phyloP scores from a whole-genome alignment of 2,888 invertebrate genomes.

The Cephus rjabovi region DNA sequence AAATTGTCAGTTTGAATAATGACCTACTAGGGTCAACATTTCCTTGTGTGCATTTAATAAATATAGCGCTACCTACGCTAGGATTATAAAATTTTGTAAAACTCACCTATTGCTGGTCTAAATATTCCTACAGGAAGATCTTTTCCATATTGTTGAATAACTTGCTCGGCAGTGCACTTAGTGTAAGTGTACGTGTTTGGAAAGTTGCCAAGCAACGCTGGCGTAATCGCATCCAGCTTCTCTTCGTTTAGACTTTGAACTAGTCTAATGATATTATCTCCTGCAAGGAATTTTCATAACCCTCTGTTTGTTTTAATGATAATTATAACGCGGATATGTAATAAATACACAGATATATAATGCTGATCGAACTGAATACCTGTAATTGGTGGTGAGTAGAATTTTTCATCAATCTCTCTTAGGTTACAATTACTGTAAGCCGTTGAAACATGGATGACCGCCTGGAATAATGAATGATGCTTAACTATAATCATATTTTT shows the following conservation, averaged over 20 bases:
- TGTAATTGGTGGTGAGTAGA: slow-evolving; percentile 64
- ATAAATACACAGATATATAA: background rate
- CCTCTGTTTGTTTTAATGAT: background rate
- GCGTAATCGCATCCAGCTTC: slow-evolving; percentile 56
- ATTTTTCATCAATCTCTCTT: slow-evolving; percentile 61
- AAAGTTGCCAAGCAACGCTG: slow-evolving; percentile 64
- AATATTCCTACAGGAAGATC: slow-evolving; percentile 75
- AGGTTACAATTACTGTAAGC: slow-evolving; percentile 80
- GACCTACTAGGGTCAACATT: too few relatives aligned
- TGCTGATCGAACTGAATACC: slow-evolving; percentile 24
- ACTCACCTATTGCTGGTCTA: slow-evolving; percentile 77
- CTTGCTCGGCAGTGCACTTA: slow-evolving; percentile 77
- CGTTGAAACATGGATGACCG: slow-evolving; percentile 82
- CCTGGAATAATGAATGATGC: slow-evolving; percentile 64
- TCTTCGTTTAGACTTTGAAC: slow-evolving; percentile 60
- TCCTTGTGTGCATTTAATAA: too few relatives aligned
- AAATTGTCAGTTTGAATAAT: too few relatives aligned
- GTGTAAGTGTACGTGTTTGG: slow-evolving; percentile 82
- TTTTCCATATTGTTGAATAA: slow-evolving; percentile 70
- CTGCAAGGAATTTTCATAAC: slow-evolving; percentile 26
- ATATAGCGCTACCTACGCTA: too few relatives aligned
- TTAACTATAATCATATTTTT: background rate
- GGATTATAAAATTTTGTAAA: background rate
- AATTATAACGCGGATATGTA: background rate
- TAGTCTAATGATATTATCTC: slow-evolving; percentile 59